Evolutionary conservation across 2,888 invertebrate species (phyloP), one percentile per base, ranked within the genome.

Genomic region (Andrena haemorrhoa): DNA sequence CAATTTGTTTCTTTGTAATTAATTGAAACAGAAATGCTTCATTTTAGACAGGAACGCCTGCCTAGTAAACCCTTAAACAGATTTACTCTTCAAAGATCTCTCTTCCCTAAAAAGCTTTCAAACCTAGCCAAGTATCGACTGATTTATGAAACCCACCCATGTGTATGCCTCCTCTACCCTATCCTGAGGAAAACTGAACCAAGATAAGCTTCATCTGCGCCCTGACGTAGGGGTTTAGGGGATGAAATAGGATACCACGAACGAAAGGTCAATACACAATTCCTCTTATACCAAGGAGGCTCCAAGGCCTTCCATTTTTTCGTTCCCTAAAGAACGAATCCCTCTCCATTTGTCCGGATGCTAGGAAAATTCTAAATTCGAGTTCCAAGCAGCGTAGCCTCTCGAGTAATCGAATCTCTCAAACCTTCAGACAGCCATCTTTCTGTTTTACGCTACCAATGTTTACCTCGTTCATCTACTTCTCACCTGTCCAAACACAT

Each of bases 201-300:
- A 23, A 33, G 75, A 82, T 82, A 66, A 82, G 71, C 75, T 81
- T 71, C 82, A 56, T 53, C 65, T 41, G 56, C 20, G 74, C 47
- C 26, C 63, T 66, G 41, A 63, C 41, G 56, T 58, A 16, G n/a
- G 71, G 71, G 75, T 75, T 82, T 72, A 26, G 29, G 35, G 82
- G 71, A 75, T 76, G 77, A 75, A 70, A 77, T 73, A 41, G 72
- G 72, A 82, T 72, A 51, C 56, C 56, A 12, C 10, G 82, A 73
- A 69, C 56, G 63, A 60, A 69, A 71, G 66, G 78, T 83, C 70
- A 69, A 77, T 73, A 82, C 26, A 68, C 68, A 56, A 72, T 81
- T 75, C 70, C 47, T 12, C 53, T 60, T 66, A 66, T 51, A 53
- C 20, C 35, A 47, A 41, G 10, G 47, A 23, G 10, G 16, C 47